Conservation (phyloP, 2,888 invertebrate genomes). For the Drosophila histrio region DNA sequence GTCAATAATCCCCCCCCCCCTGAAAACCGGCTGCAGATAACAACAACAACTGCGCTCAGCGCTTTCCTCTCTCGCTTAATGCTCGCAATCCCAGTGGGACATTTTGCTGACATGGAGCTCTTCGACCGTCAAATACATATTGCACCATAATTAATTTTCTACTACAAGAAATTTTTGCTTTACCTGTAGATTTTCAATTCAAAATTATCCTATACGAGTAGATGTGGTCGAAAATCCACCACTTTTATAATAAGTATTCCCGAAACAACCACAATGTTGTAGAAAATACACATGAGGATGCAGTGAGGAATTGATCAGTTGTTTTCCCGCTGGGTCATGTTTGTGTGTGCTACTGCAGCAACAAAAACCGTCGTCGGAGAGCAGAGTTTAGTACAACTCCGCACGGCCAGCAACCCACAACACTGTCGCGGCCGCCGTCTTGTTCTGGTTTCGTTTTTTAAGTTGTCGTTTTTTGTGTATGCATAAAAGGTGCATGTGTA, state of each 20-base stretch:
- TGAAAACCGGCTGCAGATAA: conserved; percentile 74
- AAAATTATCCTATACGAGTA: neutral
- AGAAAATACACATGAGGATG: neutral
- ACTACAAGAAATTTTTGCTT: neutral
- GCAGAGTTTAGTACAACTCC: conserved; percentile 75
- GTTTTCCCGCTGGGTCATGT: conserved; percentile 55
- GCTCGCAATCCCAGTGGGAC: conserved; percentile 44
- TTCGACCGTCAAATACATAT: neutral
- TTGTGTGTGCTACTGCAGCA: conserved; percentile 53
- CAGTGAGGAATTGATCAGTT: conserved; percentile 17
- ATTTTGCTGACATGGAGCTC: neutral
- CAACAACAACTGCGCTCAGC: conserved; percentile 61
- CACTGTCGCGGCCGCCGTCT: conserved; percentile 59
- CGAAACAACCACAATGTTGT: neutral
- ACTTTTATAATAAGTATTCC: neutral
- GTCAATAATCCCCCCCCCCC: conserved; percentile 77
- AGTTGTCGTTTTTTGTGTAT: conserved; percentile 66
- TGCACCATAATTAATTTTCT: neutral
- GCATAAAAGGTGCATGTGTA: conserved; percentile 59
- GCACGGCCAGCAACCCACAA: conserved; percentile 67
- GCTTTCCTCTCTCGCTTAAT: conserved; percentile 48
- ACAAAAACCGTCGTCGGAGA: conserved; percentile 59
- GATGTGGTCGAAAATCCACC: neutral
- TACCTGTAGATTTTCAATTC: neutral
- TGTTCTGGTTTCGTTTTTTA: conserved; percentile 61